Percentiles rank a stretch among this genome's conserved stretches.
Conservation (phyloP, 2,113 vertebrate species). For the Rhynchomys soricoides region DNA sequence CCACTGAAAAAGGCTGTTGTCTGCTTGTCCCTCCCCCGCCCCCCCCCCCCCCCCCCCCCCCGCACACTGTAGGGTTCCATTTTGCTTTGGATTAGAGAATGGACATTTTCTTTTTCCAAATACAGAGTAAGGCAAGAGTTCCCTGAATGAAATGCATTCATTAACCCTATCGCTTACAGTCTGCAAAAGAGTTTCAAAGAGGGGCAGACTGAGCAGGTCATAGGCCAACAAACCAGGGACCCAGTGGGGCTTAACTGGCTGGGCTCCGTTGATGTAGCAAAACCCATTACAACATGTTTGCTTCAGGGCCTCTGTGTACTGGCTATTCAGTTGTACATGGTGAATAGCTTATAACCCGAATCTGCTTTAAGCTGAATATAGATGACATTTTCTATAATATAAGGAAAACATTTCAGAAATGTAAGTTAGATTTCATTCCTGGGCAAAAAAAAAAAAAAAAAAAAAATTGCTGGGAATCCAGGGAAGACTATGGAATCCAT, state of each 20-base stretch:
- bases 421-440: conserved; percentile 40
- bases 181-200: conserved; percentile 41
- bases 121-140: conserved; percentile 48
- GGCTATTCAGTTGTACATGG: conserved; percentile 48
- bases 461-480: background rate
- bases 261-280: conserved; percentile 18
- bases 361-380: conserved; percentile 49
- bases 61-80: conserved; percentile 58
- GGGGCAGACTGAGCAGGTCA: background rate
- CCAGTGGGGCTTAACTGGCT: conserved; percentile 22
- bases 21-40: conserved; percentile 17
- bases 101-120: conserved; percentile 66
- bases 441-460: conserved; percentile 11
- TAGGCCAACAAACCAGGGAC: background rate
- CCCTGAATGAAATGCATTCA: conserved; percentile 45
- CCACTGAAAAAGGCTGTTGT: background rate
- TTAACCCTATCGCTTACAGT: conserved; percentile 57
- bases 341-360: conserved; percentile 41
- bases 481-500: background rate
- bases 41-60: background rate
- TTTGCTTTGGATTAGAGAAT: conserved; percentile 56
- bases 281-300: background rate
- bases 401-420: conserved; percentile 48
- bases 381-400: conserved; percentile 63
- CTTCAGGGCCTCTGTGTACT: background rate